Conservation (phyloP, 2,888 invertebrate species). For the Drosophila vallismaia region DNA sequence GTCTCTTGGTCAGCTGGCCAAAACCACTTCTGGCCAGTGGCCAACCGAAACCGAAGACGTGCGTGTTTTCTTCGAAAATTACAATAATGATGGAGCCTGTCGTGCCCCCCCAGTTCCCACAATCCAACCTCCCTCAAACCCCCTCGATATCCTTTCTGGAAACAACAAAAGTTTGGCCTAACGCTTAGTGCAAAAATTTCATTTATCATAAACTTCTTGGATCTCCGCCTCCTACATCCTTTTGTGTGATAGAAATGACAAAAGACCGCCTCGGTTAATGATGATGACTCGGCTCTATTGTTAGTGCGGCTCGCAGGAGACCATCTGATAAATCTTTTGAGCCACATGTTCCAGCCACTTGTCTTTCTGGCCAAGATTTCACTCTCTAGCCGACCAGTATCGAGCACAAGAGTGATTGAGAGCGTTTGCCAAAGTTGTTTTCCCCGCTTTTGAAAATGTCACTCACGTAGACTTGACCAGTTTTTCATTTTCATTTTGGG, state of each 20-base stretch:
- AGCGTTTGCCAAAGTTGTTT: slow-evolving; percentile 47
- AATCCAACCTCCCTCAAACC: not conserved
- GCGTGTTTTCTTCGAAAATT: slow-evolving; percentile 65
- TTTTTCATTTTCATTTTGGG: slow-evolving; percentile 64
- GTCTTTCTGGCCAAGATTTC: slow-evolving; percentile 65
- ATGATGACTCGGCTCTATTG: slow-evolving; percentile 34
- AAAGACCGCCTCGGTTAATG: slow-evolving; percentile 63
- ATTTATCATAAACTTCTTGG: slow-evolving; percentile 57
- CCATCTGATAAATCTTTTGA: slow-evolving; percentile 43
- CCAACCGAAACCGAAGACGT: slow-evolving; percentile 49
- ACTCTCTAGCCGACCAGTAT: slow-evolving; percentile 56
- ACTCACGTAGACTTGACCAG: slow-evolving; percentile 51
- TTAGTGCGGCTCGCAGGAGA: slow-evolving; percentile 6
- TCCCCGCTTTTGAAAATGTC: slow-evolving; percentile 48
- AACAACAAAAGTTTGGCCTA: slow-evolving; percentile 59
- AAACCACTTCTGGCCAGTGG: slow-evolving; percentile 42
- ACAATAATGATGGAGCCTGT: slow-evolving; percentile 64
- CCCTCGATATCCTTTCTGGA: slow-evolving; percentile 7
- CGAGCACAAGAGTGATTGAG: slow-evolving; percentile 42
- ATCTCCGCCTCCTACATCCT: slow-evolving; percentile 5
- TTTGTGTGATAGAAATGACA: slow-evolving; percentile 56
- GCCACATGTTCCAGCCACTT: slow-evolving; percentile 69
- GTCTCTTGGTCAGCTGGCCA: slow-evolving; percentile 50
- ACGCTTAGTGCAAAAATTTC: slow-evolving; percentile 61
- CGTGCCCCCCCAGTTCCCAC: not conserved